Percentiles rank a stretch among this genome's conserved stretches.
Conservation (phyloP, 2,113 vertebrate species). For the Sturnira hondurensis region DNA sequence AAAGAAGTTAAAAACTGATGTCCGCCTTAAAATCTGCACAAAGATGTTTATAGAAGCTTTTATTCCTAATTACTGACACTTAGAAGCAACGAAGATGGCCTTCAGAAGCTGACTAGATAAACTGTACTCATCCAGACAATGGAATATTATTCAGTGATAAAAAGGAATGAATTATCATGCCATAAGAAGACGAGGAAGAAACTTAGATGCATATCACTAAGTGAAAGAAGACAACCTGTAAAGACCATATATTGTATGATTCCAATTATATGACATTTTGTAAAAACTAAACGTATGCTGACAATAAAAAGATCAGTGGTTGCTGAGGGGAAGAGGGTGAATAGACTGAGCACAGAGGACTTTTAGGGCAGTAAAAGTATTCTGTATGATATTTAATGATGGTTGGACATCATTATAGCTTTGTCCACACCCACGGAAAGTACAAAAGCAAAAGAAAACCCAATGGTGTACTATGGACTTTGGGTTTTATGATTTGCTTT, state of each 20-base stretch:
- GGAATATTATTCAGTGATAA: neutral
- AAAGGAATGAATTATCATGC: neutral
- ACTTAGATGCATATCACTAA: neutral
- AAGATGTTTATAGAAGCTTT: neutral
- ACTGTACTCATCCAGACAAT: neutral
- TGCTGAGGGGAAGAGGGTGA: neutral
- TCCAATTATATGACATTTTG: neutral
- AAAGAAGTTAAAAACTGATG: neutral
- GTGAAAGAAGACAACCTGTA: neutral
- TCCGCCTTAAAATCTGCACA: neutral
- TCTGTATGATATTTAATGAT: neutral
- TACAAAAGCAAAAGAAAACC: neutral
- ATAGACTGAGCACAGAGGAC: neutral
- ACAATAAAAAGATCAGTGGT: neutral
- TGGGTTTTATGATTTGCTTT: neutral
- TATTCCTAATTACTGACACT: neutral
- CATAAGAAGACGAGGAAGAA: neutral
- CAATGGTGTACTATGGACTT: neutral
- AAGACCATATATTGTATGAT: neutral
- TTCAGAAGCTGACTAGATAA: neutral
- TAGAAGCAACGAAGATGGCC: neutral
- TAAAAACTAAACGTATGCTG: neutral
- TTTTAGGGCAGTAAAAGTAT: neutral
- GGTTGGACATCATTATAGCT: neutral
- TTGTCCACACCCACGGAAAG: neutral